Conservation (phyloP, 2,888 invertebrate species). For the Acrobasis repandana region DNA sequence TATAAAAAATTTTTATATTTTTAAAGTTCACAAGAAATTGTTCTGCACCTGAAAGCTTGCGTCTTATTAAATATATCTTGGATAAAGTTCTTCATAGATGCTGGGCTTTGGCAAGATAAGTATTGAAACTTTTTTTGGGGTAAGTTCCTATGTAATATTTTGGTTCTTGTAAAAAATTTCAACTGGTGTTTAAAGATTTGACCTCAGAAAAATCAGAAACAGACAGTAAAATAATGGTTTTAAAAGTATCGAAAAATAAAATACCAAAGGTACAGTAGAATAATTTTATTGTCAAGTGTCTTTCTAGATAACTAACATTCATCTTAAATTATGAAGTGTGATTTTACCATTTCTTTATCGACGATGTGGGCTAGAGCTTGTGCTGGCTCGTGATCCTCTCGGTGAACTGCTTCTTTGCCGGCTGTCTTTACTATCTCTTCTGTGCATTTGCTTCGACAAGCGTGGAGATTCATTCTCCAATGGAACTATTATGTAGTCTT, state of each 20-base stretch:
- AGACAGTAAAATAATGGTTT: not conserved
- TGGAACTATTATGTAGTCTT: not conserved
- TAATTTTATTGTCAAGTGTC: not conserved
- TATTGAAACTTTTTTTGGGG: too few species aligned
- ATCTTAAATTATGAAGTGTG: not conserved
- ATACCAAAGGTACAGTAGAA: not conserved
- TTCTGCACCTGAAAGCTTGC: too few species aligned
- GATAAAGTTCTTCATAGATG: too few species aligned
- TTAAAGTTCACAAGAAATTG: too few species aligned
- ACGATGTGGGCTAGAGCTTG: not conserved
- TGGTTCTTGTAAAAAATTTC: too few species aligned
- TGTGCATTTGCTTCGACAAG: not conserved
- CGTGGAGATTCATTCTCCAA: not conserved
- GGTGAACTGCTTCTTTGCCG: not conserved
- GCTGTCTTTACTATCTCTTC: not conserved
- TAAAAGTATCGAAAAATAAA: constrained; percentile 11
- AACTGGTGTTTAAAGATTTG: too few species aligned
- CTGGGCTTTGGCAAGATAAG: too few species aligned
- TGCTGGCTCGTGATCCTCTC: not conserved
- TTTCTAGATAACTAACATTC: not conserved
- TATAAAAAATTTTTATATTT: too few species aligned
- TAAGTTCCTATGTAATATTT: too few species aligned
- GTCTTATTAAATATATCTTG: too few species aligned
- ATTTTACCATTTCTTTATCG: constrained; percentile 6
- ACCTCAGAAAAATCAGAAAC: not conserved